Percentiles rank a stretch among this genome's conserved stretches.
These are phyloP conservation scores for Nycticorax nycticorax DNA, from an alignment of 2,113 vertebrate species.

Conservation along the genomic window DNA sequence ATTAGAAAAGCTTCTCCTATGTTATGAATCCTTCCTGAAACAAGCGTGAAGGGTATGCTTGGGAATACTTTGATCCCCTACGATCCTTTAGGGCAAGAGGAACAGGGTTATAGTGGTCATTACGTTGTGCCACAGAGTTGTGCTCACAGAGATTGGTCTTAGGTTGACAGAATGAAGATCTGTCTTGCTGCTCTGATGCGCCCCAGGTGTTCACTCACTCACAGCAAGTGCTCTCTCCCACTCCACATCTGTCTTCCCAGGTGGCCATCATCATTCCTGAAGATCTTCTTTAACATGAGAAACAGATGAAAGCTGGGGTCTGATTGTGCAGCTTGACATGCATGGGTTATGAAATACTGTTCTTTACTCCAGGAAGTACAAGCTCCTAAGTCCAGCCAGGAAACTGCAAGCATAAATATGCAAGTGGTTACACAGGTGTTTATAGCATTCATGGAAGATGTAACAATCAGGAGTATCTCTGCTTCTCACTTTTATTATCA, in stretches of 20 bases:
- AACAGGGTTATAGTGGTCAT: not conserved
- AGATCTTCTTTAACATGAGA: not conserved
- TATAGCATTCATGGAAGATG: not conserved
- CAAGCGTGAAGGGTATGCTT: not conserved
- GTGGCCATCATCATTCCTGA: fast-evolving
- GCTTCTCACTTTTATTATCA: not conserved
- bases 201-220: not conserved
- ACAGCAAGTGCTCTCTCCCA: not conserved
- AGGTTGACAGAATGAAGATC: not conserved
- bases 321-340: not conserved
- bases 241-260: not conserved
- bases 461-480: not conserved
- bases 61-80: not conserved
- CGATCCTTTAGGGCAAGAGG: not conserved
- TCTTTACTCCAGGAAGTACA: not conserved
- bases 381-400: not conserved
- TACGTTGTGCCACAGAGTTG: not conserved
- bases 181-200: not conserved
- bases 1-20: not conserved
- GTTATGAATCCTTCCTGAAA: not conserved
- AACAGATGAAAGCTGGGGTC: not conserved
- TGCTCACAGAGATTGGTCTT: not conserved
- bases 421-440: not conserved
- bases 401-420: not conserved
- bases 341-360: not conserved